phyloP scores from a whole-genome alignment of 2,113 vertebrate genomes.

The Oenanthe melanoleuca region DNA sequence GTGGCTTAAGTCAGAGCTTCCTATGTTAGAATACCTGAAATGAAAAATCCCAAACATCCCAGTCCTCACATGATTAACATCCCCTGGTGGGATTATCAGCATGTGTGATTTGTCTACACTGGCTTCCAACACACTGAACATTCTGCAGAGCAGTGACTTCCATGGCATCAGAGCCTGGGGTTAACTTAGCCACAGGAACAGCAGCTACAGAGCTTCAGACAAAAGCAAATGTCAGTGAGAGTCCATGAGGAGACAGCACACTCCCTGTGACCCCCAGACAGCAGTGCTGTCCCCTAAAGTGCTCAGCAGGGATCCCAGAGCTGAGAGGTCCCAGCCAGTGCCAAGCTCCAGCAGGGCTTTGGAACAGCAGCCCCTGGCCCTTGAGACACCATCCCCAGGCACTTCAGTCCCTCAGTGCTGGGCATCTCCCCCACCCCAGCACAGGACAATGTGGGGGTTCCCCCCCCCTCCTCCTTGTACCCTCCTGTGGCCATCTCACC shows the following conservation, averaged over 20 bases:
- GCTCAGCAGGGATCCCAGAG: background rate
- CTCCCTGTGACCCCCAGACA: background rate
- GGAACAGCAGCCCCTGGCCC: constrained; percentile 8
- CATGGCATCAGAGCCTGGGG: background rate
- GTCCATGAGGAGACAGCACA: background rate
- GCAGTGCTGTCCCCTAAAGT: background rate
- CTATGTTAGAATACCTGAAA: background rate
- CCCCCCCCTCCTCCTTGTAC: background rate
- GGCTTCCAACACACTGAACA: background rate
- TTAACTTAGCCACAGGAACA: background rate
- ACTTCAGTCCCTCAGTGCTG: background rate
- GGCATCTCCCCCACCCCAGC: background rate
- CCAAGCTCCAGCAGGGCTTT: background rate
- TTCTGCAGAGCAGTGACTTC: background rate
- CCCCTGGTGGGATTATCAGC: background rate
- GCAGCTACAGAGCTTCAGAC: background rate
- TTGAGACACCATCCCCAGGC: background rate
- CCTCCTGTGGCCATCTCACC: background rate
- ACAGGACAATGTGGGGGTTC: background rate
- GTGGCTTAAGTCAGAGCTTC: constrained; percentile 10
- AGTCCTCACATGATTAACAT: background rate
- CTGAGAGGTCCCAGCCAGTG: background rate
- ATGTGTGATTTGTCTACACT: background rate
- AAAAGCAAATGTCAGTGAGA: background rate
- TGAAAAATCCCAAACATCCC: background rate